Base-by-base conservation (phyloP, 2,797 vertebrate genomes). In the Echeneis naucrates region DNA sequence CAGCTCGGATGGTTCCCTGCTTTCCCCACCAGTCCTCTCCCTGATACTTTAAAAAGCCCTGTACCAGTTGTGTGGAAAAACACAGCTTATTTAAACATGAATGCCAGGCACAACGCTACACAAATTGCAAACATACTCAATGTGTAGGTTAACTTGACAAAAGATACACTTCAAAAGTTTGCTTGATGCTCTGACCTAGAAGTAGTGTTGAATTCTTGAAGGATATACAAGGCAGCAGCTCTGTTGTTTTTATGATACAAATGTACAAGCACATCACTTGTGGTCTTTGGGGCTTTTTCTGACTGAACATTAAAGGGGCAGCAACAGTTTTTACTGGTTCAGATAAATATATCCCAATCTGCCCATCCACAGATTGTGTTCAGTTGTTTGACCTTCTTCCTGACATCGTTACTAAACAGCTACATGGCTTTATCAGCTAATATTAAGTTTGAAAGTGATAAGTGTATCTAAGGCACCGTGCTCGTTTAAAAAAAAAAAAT, bases 61-160 rank as follows among this genome's bases (percentile, higher is more conserved):
- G 27, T 26, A 5, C 81, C 71, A 83, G 84, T 85, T 83, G 78
- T 65, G 56, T 83, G 78, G 52, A 56, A 72, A 55, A 66, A 51
- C 52, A 57, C 23, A 8, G 47, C 35, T 59, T 61, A 58, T 53
- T 72, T 61, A 48, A 52, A 65, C 48, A 24, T 35, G 48, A 48
- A 54, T 52, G 68, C 59, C 33, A 17, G 60, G 54, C 64, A 81
- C 66, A 67, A 65, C 16, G 21, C 19, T 14, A 24, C 38, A 62
- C n/a, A 61, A 37, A 51, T 59, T 75, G 55, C 19, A 23, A 52
- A 45, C 55, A 27, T 32, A 32, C 24, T 59, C 35, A 68, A 56
- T 45, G 62, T 9, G 12, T 21, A 47, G 30, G 24, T 30, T 38
- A 61, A 35, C 6, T 27, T 27, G 30, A 55, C 45, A 40, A 37